Conservation (phyloP, 2,797 vertebrate genomes). For the Gobionotothen gibberifrons region DNA sequence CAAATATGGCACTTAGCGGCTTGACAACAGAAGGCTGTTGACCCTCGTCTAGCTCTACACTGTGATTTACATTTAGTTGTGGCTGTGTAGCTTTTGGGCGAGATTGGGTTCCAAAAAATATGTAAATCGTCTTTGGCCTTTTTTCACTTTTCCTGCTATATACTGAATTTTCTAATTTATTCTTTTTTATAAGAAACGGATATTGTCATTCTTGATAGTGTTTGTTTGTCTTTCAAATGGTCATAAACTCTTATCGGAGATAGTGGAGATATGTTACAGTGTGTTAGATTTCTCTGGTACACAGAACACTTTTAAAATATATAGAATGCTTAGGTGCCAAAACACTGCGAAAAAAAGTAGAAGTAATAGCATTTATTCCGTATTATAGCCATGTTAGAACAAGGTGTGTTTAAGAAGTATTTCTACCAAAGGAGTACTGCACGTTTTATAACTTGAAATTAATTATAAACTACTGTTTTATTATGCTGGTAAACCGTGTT, state of each 20-base stretch:
- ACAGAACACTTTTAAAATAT: background rate
- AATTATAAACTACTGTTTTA: too few relatives aligned
- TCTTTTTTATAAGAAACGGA: background rate
- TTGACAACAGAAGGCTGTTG: slow-evolving; percentile 18
- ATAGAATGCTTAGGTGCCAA: too few relatives aligned
- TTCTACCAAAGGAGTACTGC: background rate
- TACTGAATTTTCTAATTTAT: background rate
- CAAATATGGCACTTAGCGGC: slow-evolving; percentile 9
- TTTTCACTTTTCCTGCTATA: background rate
- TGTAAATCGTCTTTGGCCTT: background rate
- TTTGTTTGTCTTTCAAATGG: background rate
- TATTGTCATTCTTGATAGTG: background rate
- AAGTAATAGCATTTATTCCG: background rate
- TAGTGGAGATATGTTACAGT: background rate
- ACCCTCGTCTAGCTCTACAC: slow-evolving; percentile 1
- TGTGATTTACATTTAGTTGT: slow-evolving; percentile 18
- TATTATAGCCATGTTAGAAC: background rate
- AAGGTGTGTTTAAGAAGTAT: background rate
- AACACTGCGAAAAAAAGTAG: slow-evolving; percentile 3
- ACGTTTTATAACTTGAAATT: too few relatives aligned
- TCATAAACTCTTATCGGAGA: background rate
- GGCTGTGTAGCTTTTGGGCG: background rate
- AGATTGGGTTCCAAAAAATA: background rate
- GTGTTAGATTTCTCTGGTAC: background rate
- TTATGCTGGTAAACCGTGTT: too few relatives aligned